These are phyloP conservation scores for Acridotheres tristis DNA, from an alignment of 2,797 vertebrate species.

Conservation along the genomic window DNA sequence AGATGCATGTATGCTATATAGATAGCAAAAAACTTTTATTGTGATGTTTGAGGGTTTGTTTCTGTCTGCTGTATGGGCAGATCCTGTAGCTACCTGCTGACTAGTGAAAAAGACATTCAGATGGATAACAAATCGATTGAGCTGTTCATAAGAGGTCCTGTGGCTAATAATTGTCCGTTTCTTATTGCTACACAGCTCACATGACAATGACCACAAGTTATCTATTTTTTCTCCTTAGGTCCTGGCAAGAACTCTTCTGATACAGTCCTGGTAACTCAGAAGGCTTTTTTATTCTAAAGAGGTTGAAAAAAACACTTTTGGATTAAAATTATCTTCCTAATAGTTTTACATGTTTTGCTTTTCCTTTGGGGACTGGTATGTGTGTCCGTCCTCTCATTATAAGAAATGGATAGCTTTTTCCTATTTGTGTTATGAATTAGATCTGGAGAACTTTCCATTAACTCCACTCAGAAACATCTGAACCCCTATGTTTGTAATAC, in stretches of 20 bases:
- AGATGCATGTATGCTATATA: accelerated
- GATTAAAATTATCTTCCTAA: not conserved
- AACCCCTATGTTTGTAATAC: not conserved
- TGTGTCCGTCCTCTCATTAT: not conserved
- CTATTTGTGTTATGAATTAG: not conserved
- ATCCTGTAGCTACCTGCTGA: not conserved
- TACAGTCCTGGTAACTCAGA: not conserved
- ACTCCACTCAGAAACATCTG: not conserved
- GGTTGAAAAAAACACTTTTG: not conserved
- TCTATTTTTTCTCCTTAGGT: not conserved
- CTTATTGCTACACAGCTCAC: not conserved
- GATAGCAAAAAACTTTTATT: not conserved
- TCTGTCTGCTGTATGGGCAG: not conserved
- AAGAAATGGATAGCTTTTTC: not conserved
- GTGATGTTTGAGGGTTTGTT: not conserved
- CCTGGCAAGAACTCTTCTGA: not conserved
- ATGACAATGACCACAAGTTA: not conserved
- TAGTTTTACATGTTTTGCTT: not conserved
- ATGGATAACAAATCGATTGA: not conserved
- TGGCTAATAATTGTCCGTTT: not conserved
- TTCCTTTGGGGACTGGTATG: not conserved
- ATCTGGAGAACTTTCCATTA: not conserved
- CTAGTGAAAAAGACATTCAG: not conserved
- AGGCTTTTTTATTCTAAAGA: not conserved
- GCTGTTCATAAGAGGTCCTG: not conserved